phyloP scores from a whole-genome alignment of 1,140 invertebrate genomes.

The Drosophila kanapiae region DNA sequence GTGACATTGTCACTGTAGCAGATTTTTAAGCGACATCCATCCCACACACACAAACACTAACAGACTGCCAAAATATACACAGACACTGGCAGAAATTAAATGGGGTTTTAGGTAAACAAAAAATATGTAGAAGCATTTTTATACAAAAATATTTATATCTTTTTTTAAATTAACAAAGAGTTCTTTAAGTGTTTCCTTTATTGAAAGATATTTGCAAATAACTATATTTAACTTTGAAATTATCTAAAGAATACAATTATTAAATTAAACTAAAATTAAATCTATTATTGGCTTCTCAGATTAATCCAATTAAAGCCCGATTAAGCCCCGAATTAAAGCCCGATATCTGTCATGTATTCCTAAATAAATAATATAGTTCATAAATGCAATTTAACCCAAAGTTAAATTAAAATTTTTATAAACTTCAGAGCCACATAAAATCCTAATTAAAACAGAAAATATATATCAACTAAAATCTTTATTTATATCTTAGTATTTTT shows the following conservation, averaged over 20 bases:
- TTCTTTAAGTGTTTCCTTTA: neutral
- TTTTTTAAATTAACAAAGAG: neutral
- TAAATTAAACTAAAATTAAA: neutral
- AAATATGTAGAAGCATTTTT: neutral
- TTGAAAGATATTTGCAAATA: neutral
- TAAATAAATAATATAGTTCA: too few relatives aligned
- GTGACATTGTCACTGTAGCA: slow-evolving; percentile 82
- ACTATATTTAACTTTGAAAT: neutral
- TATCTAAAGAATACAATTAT: neutral
- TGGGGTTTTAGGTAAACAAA: neutral
- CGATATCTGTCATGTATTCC: too few relatives aligned
- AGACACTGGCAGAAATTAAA: neutral
- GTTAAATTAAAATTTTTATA: too few relatives aligned
- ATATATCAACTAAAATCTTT: too few relatives aligned
- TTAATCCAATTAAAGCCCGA: too few relatives aligned
- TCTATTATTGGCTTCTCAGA: too few relatives aligned
- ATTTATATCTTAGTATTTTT: neutral
- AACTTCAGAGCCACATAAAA: too few relatives aligned
- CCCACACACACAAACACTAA: slow-evolving; percentile 27
- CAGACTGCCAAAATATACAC: neutral
- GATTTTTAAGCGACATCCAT: slow-evolving; percentile 76
- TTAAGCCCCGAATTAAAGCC: too few relatives aligned
- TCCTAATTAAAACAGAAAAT: too few relatives aligned
- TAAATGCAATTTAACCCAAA: too few relatives aligned
- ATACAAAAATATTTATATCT: neutral